Base-by-base conservation (phyloP, 2,113 vertebrate genomes). In the Pelusios castaneus region DNA sequence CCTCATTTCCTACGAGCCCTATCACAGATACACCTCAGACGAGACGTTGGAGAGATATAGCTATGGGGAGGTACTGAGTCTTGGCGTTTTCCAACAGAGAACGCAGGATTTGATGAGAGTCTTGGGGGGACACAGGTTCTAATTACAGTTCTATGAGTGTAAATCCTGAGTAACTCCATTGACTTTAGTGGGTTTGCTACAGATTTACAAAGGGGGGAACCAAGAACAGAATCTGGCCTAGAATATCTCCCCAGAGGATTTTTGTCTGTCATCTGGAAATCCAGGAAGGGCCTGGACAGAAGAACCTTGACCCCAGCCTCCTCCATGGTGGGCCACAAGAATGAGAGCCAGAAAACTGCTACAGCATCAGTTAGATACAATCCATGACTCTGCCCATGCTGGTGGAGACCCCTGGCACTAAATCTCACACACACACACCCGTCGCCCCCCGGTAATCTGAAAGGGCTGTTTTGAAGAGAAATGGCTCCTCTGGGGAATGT, bases 41-140 rank as follows among this genome's bases (percentile, higher is more conserved):
- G 99, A 99, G 98, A 99, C 99, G 91, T 98, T 99, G 98, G 99
- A 99, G 97, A 98, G 98, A 98, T 99, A 99, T 98, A 98, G 98
- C 99, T 99, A 99, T 98, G 99, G 99, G 98, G 99, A 99, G 99
- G 99, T 99, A 99, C 97, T 92, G 87, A 91, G 25, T 8, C 75
- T 87, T 0, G 0, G 49, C 22, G 1, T 1, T 5, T 52, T 79
- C 85, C 27, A 3, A 27, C 67, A 90, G 2, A 67, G 58, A 56
- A 6, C 6, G 31, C n/a, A 3, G 16, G 24, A 67, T 11, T 38
- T 54, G 49, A 3, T 63, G 91, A 52, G 58, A 76, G 73, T 9
- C 0, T 1, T 1, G 0, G 3, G 34, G n/a, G 41, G n/a, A 5
- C 87, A 1, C 34, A 22, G 10, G 17, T 52, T 70, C n/a, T n/a